Base-by-base conservation (phyloP, 2,888 invertebrate genomes). In the Philonicus albiceps region DNA sequence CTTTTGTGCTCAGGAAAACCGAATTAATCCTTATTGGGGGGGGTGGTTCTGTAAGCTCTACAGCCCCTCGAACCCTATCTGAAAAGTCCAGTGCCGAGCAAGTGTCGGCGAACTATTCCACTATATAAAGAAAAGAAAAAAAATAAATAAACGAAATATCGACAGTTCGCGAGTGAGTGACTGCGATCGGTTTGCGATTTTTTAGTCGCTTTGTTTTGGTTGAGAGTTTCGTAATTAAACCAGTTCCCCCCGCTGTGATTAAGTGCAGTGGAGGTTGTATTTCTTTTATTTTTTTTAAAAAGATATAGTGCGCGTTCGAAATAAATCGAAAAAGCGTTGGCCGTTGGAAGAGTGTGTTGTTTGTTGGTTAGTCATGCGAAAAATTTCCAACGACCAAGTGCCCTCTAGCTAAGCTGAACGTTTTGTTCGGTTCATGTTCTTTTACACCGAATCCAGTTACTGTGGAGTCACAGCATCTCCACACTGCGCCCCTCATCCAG, bases 351-450 rank as follows among this genome's bases (percentile, higher is more conserved):
- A 76, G 37, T 37, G 37, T 37, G 76, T 76, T 37, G 31, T 30
- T 53, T 76, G 2, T 76, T 76, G 76, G 80, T 80, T 80, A 80
- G 80, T 80, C 80, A 80, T 80, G 80, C 80, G 27, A 80, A 80
- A 80, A 80, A 37, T 49, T 80, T 49, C 16, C 80, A 80, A 16
- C 80, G 27, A 40, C 80, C 13, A 19, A 49, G 40, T 53, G 80
- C 78, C 78, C 43, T 78, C 13, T 3, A 31, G 80, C 49, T 80
- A 30, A 49, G 80, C 80, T n/a, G 7, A 31, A 74, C 31, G 74
- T n/a, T n/a, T n/a, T n/a, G n/a, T 31, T 53, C 49, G 49, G 2
- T 19, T 76, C n/a, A 11, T 40, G n/a, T 76, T 76, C 40, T 40
- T 43, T 43, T 80, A 80, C 80, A 53, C 80, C 30, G 53, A 80